Conservation (phyloP, 2,888 invertebrate genomes). For the Phaedon cochleariae region DNA sequence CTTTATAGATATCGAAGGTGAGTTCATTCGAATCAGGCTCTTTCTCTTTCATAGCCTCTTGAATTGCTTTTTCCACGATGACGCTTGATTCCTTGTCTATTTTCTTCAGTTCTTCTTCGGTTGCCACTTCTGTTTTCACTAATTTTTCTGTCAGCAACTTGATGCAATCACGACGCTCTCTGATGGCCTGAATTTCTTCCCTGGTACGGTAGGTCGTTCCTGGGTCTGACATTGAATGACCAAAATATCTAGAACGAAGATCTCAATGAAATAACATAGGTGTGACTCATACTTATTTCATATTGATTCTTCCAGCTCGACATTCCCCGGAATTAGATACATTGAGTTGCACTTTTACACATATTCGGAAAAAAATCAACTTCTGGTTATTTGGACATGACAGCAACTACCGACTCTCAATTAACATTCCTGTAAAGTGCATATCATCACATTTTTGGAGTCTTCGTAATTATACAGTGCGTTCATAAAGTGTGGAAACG, state of each 20-base stretch:
- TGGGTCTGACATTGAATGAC: constrained; percentile 98
- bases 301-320: too few relatives aligned
- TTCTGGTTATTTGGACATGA: too few relatives aligned
- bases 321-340: too few relatives aligned
- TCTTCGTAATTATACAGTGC: too few relatives aligned
- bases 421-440: too few relatives aligned
- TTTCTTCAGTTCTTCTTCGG: constrained; percentile 79
- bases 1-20: constrained; percentile 35
- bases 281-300: too few relatives aligned
- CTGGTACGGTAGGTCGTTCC: constrained; percentile 92
- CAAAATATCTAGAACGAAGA: constrained; percentile 70
- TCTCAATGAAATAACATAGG: too few relatives aligned
- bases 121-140: constrained; percentile 73
- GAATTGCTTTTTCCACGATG: constrained; percentile 64
- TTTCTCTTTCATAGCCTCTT: constrained; percentile 29
- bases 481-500: too few relatives aligned
- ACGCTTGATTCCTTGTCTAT: constrained; percentile 83
- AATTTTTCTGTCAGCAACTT: constrained; percentile 88
- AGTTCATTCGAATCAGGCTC: constrained; percentile 32
- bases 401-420: too few relatives aligned
- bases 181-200: constrained; percentile 92
- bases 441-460: too few relatives aligned
- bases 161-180: constrained; percentile 92
- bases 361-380: too few relatives aligned
- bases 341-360: too few relatives aligned